phyloP scores from a whole-genome alignment of 2,888 invertebrate species.

The Synanthedon andrenaeformis region DNA sequence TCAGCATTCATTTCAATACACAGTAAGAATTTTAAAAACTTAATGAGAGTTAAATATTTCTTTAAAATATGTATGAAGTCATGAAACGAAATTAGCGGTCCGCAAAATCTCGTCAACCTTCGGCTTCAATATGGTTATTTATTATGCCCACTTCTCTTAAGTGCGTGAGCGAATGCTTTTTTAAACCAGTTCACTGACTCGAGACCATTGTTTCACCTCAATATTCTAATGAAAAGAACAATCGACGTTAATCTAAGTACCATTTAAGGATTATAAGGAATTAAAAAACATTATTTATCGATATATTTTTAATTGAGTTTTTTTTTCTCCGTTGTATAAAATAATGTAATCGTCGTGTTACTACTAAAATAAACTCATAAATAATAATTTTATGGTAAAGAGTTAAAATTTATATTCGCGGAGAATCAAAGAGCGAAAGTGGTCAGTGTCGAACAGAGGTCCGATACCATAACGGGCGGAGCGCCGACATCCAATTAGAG shows the following conservation, averaged over 20 bases:
- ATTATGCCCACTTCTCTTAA: conserved; percentile 4
- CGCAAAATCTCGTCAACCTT: background rate
- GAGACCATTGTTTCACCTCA: conserved; percentile 13
- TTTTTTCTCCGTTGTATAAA: no score
- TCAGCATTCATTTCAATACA: no score
- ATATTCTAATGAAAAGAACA: no score
- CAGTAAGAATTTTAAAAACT: no score
- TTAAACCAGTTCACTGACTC: conserved; percentile 13
- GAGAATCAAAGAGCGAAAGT: conserved; percentile 42
- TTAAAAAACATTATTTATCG: no score
- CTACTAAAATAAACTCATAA: no score
- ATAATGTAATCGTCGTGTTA: no score
- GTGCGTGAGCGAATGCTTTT: conserved; percentile 9
- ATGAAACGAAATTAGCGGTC: background rate
- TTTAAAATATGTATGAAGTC: no score
- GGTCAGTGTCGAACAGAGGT: conserved; percentile 34
- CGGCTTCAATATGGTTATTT: background rate
- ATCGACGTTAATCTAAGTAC: no score
- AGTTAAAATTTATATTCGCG: background rate
- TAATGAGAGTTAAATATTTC: no score
- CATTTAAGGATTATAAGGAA: no score
- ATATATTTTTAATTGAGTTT: no score
- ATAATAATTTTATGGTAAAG: background rate
- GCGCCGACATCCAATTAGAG: conserved; percentile 61
- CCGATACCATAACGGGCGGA: conserved; percentile 40